A percentile compares a stretch with the other conserved stretches of the same genome.
Evolutionary conservation across 1,140 invertebrate genomes (phyloP).

Genomic region (Drosophila kurseongensis): DNA sequence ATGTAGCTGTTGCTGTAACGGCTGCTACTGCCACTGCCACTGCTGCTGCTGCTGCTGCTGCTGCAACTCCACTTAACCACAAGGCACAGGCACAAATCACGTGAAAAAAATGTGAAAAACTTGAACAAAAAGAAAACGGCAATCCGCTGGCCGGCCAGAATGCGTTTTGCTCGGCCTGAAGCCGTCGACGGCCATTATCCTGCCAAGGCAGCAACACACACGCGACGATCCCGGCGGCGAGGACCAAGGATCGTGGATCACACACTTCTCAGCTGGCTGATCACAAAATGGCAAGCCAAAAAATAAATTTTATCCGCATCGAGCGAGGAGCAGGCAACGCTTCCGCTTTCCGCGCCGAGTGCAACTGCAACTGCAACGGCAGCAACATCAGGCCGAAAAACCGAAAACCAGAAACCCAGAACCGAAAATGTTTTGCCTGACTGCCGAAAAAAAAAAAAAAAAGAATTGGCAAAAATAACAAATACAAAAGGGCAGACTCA

Average conservation of each 20-base stretch:
- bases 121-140: slow-evolving; percentile 35
- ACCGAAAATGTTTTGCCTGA: slow-evolving; percentile 74
- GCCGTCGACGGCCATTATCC: slow-evolving; percentile 34
- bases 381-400: slow-evolving; percentile 59
- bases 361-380: slow-evolving; percentile 76
- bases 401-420: slow-evolving; percentile 57
- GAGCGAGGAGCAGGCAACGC: slow-evolving; percentile 52
- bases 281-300: slow-evolving; percentile 3
- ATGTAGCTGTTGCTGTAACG: background rate
- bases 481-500: slow-evolving; percentile 49
- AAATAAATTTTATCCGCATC: slow-evolving; percentile 24
- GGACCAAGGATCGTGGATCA: slow-evolving; percentile 7
- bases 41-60: slow-evolving; percentile 4
- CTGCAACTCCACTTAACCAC: slow-evolving; percentile 19
- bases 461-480: slow-evolving; percentile 20
- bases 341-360: slow-evolving; percentile 77
- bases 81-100: slow-evolving; percentile 24
- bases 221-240: background rate
- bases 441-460: slow-evolving; percentile 62
- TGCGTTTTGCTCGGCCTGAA: slow-evolving; percentile 26
- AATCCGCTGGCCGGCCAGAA: slow-evolving; percentile 45
- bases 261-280: background rate
- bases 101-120: slow-evolving; percentile 48
- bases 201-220: slow-evolving; percentile 12
- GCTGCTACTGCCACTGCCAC: slow-evolving; percentile 9